Percentiles rank a stretch among this genome's conserved stretches.
Conservation (phyloP, 2,888 invertebrate genomes). For the Reticulitermes lucifugus region DNA sequence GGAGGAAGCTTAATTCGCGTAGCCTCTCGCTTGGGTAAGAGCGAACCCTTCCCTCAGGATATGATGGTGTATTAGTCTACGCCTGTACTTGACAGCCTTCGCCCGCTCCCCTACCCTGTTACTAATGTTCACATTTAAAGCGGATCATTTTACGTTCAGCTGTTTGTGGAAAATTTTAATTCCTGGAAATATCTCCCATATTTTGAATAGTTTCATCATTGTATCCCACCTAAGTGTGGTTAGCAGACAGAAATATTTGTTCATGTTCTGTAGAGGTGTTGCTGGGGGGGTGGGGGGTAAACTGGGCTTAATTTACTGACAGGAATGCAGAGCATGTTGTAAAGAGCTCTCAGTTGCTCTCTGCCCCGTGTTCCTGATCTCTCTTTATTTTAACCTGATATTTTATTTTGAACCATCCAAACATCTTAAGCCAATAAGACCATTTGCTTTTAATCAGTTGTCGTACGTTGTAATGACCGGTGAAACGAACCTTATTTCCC, state of each 20-base stretch:
- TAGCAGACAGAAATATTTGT: not conserved
- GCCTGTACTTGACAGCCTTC: not conserved
- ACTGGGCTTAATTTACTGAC: not conserved
- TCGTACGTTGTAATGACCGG: too few species aligned
- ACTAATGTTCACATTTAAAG: not conserved
- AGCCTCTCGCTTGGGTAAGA: not conserved
- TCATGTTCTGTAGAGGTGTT: not conserved
- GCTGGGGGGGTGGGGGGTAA: not conserved
- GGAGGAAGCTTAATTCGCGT: not conserved
- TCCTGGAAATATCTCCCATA: not conserved
- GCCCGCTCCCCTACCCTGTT: not conserved
- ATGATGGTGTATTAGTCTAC: not conserved
- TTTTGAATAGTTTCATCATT: not conserved
- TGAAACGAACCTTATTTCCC: too few species aligned
- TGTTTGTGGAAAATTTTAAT: not conserved
- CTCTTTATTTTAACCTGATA: not conserved
- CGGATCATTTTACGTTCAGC: not conserved
- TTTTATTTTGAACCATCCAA: not conserved
- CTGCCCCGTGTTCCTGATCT: not conserved
- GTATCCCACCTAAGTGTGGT: not conserved
- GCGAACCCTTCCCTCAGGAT: not conserved
- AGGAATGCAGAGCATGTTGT: not conserved
- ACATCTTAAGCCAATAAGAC: too few species aligned
- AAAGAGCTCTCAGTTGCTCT: not conserved
- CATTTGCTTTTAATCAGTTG: too few species aligned